Percentiles rank a stretch among this genome's conserved stretches.
Evolutionary conservation across 2,888 invertebrate genomes (phyloP).

Genomic region (Pheosia tremula): DNA sequence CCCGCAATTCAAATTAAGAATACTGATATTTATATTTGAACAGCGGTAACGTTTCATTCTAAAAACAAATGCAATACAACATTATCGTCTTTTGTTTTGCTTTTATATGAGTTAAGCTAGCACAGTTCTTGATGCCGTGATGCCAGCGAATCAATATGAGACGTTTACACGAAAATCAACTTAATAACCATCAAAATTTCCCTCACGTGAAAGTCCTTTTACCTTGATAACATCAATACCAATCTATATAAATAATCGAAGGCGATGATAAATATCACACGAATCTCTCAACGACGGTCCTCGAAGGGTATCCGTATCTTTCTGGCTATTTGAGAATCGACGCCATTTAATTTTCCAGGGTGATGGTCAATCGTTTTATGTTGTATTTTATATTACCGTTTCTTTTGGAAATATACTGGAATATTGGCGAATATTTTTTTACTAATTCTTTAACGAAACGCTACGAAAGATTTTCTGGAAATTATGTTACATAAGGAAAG

Average conservation of each 20-base stretch:
- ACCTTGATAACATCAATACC: conserved; percentile 23
- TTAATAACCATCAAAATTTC: conserved; percentile 8
- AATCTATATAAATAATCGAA: conserved; percentile 36
- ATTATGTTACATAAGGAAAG: no score
- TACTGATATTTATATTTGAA: no score
- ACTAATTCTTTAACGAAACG: not conserved
- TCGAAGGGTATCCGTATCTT: conserved; percentile 44
- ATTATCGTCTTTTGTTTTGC: no score
- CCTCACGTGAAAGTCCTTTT: conserved; percentile 8
- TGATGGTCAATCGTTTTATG: conserved; percentile 45
- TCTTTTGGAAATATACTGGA: not conserved
- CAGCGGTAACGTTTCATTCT: no score
- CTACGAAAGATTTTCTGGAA: no score
- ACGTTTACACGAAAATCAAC: not conserved
- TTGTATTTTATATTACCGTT: conserved; percentile 27
- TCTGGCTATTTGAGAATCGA: conserved; percentile 43
- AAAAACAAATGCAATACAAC: no score
- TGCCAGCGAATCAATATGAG: not conserved
- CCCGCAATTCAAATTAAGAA: no score
- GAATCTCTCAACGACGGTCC: conserved; percentile 27
- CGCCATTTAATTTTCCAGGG: conserved; percentile 54
- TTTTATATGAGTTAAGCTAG: no score
- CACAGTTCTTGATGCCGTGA: no score
- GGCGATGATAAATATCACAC: conserved; percentile 35
- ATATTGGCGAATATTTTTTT: not conserved